Base-by-base conservation (phyloP, 2,113 vertebrate species). In the Ophthalmolycus amberensis region DNA sequence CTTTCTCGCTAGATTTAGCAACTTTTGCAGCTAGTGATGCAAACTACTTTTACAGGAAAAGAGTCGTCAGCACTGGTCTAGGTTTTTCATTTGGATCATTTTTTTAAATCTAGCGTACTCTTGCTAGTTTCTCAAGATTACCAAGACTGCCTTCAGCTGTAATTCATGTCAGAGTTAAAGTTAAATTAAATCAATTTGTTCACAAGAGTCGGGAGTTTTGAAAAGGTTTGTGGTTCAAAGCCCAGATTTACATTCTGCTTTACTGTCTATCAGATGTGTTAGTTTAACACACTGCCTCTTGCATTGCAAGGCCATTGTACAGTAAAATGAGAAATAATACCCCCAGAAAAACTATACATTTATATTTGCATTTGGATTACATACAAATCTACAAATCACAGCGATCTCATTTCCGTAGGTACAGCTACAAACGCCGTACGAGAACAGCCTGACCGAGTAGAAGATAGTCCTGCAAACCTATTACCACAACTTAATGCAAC, bases 181-280 rank as follows among this genome's bases (percentile, higher is more conserved):
- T 67, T 63, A 27, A 44, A 69, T 64, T 25, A 37, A 62, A 73
- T 63, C 42, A 3, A 37, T 16, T 52, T 69, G 66, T 32, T 52
- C n/a, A 77, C 27, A 54, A 40, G 46, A 1, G 4, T 46, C 44
- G 22, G 12, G n/a, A 68, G 48, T 71, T 68, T 46, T 14, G 6
- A 48, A 40, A 42, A 66, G 50, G 42, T 71, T 72, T 88, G 64
- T 74, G 60, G 69, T 29, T 73, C 63, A 38, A 68, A 65, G 52
- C 22, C 66, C 54, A 18, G 8, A 73, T 79, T 34, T 71, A 56
- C 67, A 75, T 27, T 46, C 9, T 38, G 50, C 32, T 62, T 20
- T 44, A 37, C 46, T 34, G 52, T 73, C 50, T 2, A 42, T 42
- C 65, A 71, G 37, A 76, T 37, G 34, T 37, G 37, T 46, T 14